These are phyloP conservation scores for Apomyelois bistriatella DNA, from an alignment of 2,888 invertebrate genomes.

Conservation along the genomic window DNA sequence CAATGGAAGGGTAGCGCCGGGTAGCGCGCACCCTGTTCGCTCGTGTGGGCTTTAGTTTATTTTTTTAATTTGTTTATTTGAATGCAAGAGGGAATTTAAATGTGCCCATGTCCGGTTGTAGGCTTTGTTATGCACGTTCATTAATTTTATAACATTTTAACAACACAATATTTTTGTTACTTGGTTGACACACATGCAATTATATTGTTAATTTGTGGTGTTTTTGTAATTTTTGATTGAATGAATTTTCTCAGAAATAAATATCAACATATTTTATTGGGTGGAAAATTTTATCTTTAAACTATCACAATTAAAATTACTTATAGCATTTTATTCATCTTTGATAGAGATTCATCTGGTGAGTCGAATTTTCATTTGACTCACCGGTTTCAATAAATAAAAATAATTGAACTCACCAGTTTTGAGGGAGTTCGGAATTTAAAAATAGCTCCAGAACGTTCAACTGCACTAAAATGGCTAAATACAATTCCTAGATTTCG, in stretches of 20 bases:
- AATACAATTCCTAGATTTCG: slow-evolving; percentile 26
- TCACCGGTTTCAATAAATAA: too few species aligned
- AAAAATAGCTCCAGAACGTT: neutral
- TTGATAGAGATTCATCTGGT: too few species aligned
- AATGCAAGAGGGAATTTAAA: slow-evolving; percentile 3
- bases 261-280: too few species aligned
- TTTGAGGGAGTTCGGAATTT: too few species aligned
- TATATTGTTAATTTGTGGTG: neutral
- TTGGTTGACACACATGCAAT: neutral
- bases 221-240: neutral
- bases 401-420: too few species aligned
- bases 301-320: too few species aligned
- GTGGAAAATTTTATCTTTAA: too few species aligned
- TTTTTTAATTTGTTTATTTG: slow-evolving; percentile 17
- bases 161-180: neutral
- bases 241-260: too few species aligned
- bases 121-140: slow-evolving; percentile 2
- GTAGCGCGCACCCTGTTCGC: slow-evolving; percentile 23
- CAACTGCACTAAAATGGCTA: neutral
- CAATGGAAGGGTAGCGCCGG: slow-evolving; percentile 40
- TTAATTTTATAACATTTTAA: neutral
- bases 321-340: too few species aligned
- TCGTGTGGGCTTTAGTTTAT: slow-evolving; percentile 23
- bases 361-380: neutral
- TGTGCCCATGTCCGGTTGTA: slow-evolving; percentile 3